A percentile compares a stretch with the other conserved stretches of the same genome.
These are phyloP conservation scores for Catharus bicknelli DNA, from an alignment of 2,113 vertebrate species.

Conservation along the genomic window DNA sequence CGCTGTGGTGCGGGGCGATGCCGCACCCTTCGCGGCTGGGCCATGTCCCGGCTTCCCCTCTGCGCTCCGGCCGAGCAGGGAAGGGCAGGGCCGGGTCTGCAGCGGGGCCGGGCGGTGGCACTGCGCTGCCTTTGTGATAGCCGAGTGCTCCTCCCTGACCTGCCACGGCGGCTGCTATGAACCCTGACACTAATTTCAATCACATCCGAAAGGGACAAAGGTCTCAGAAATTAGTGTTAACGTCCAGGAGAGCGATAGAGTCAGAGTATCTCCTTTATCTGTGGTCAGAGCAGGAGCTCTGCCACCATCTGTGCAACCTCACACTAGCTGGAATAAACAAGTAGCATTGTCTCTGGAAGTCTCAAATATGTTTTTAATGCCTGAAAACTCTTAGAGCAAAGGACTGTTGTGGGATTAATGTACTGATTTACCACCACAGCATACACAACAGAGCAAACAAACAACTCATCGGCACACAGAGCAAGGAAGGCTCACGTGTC, in stretches of 20 bases:
- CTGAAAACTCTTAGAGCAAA: not conserved
- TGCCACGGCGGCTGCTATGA: not conserved
- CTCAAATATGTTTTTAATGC: not conserved
- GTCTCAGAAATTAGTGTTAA: not conserved
- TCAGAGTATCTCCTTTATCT: not conserved
- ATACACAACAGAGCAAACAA: not conserved
- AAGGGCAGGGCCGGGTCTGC: not conserved
- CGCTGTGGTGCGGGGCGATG: fast-evolving
- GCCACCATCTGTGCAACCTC: not conserved
- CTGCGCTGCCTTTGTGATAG: fast-evolving
- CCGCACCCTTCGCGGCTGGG: not conserved
- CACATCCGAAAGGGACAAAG: not conserved
- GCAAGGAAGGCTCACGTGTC: fast-evolving
- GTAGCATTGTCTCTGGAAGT: not conserved
- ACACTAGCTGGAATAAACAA: not conserved
- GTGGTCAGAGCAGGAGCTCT: not conserved
- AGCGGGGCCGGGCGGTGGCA: not conserved
- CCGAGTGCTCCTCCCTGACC: not conserved
- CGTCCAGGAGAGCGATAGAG: not conserved
- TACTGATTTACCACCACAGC: not conserved
- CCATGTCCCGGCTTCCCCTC: fast-evolving
- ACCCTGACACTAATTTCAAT: not conserved
- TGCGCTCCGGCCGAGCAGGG: not conserved
- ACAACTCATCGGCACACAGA: fast-evolving
- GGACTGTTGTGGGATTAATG: not conserved